Conservation (phyloP, 1,140 invertebrate genomes). For the Akabosia matsudoensis region DNA sequence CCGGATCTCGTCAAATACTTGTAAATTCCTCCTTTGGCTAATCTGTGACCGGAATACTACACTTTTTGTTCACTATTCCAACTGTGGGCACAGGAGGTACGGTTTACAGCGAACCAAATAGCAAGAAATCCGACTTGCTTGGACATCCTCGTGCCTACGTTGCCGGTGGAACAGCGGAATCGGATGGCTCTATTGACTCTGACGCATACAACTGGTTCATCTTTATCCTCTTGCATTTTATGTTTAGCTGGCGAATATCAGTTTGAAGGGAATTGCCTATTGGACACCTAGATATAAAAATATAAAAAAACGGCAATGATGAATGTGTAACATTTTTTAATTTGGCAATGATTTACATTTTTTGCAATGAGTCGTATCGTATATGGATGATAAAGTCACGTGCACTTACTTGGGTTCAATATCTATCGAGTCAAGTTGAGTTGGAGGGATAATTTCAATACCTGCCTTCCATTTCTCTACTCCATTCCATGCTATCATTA, state of each 20-base stretch:
- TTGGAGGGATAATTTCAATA: conserved; percentile 49
- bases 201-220: conserved; percentile 47
- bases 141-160: background rate
- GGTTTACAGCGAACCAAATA: too few relatives aligned
- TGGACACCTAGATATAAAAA: background rate
- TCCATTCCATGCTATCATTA: conserved; percentile 99
- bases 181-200: background rate
- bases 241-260: conserved; percentile 55
- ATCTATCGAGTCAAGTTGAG: conserved; percentile 54
- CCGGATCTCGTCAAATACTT: too few relatives aligned
- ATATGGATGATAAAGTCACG: background rate
- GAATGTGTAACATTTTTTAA: conserved; percentile 14
- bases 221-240: conserved; percentile 63
- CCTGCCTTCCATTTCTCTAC: conserved; percentile 64
- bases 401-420: conserved; percentile 55
- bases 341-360: background rate
- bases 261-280: conserved; percentile 53
- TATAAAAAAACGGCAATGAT: background rate
- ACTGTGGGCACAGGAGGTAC: too few relatives aligned
- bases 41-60: too few relatives aligned
- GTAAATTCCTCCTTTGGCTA: too few relatives aligned
- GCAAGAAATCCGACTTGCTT: background rate
- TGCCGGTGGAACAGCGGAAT: background rate
- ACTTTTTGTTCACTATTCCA: too few relatives aligned
- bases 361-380: background rate